phyloP scores from a whole-genome alignment of 2,888 invertebrate genomes.

The Caenorhabditis japonica region DNA sequence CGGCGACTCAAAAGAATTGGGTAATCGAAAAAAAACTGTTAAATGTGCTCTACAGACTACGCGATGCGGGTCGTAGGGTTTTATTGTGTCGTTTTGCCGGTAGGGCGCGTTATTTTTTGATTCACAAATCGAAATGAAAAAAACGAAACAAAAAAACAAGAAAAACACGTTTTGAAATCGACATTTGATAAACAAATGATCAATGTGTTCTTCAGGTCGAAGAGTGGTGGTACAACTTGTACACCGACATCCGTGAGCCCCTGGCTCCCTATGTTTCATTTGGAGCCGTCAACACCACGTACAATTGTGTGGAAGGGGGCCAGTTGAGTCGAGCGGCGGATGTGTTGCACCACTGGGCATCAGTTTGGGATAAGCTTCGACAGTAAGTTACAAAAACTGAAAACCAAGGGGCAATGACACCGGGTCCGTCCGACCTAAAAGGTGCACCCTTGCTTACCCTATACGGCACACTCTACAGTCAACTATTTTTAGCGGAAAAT shows the following conservation, averaged over 20 bases:
- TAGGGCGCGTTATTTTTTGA: no score
- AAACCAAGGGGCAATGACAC: neutral
- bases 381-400: constrained; percentile 34
- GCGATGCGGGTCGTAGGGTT: no score
- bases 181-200: neutral
- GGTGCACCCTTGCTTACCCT: neutral
- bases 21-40: constrained; percentile 21
- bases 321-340: constrained; percentile 63
- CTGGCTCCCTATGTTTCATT: constrained; percentile 58
- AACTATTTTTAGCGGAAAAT: constrained; percentile 49
- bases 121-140: neutral
- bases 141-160: no score
- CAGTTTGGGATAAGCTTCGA: constrained; percentile 60
- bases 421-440: no score
- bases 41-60: neutral
- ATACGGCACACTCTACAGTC: neutral
- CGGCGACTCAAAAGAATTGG: constrained; percentile 61
- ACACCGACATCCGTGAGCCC: constrained; percentile 63
- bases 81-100: no score
- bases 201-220: constrained; percentile 57
- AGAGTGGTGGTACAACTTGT: constrained; percentile 71
- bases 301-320: constrained; percentile 48
- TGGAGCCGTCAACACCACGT: constrained; percentile 48
- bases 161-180: neutral
- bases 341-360: constrained; percentile 49